phyloP scores from a whole-genome alignment of 2,113 vertebrate genomes.

The Toxostoma redivivum region DNA sequence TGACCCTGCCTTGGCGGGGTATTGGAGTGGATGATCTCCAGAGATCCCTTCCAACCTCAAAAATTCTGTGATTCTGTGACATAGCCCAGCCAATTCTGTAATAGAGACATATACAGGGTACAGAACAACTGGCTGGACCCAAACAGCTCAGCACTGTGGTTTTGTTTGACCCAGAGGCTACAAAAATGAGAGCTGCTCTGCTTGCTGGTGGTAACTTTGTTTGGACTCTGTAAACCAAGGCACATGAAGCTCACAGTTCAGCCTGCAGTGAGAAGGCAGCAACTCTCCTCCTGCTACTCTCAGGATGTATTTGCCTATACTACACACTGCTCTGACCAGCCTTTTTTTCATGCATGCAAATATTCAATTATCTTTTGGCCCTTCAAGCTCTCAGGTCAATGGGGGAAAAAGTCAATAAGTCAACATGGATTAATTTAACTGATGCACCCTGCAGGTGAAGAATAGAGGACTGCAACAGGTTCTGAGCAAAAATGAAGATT shows the following conservation, averaged over 20 bases:
- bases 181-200: background rate
- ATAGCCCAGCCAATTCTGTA: background rate
- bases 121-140: background rate
- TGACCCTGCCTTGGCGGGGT: background rate
- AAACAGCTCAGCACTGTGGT: background rate
- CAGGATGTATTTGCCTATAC: background rate
- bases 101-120: fast-evolving
- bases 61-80: background rate
- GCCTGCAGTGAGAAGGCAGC: background rate
- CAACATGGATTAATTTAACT: background rate
- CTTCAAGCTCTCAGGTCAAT: background rate
- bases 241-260: background rate
- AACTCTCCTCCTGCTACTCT: background rate
- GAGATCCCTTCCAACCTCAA: background rate
- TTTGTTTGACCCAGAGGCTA: background rate
- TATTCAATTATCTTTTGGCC: background rate
- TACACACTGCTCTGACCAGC: background rate
- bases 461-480: background rate
- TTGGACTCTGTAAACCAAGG: background rate
- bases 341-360: background rate
- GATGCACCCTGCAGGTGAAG: background rate
- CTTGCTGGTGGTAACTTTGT: background rate
- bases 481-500: background rate
- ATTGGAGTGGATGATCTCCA: background rate
- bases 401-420: background rate